phyloP scores from a whole-genome alignment of 2,888 invertebrate genomes.

The Blastobasis lacticolella region DNA sequence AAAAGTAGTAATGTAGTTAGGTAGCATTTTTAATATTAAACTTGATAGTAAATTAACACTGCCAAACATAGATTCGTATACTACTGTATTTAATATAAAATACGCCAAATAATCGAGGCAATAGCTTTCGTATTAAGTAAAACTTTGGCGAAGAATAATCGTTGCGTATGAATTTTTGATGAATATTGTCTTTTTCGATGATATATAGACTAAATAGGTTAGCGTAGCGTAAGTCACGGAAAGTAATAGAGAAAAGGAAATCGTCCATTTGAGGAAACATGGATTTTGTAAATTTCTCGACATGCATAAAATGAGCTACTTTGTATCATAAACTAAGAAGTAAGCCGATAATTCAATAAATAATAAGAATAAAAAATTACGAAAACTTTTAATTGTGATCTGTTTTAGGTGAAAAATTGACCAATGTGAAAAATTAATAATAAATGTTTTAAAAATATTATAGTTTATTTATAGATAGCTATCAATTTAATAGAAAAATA shows the following conservation, averaged over 20 bases:
- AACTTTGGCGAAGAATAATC: slow-evolving; percentile 41
- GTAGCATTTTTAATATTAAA: too few species aligned
- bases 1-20: too few species aligned
- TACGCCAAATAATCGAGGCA: slow-evolving; percentile 40
- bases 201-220: slow-evolving; percentile 30
- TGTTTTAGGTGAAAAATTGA: slow-evolving; percentile 49
- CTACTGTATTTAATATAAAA: slow-evolving; percentile 11
- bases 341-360: slow-evolving; percentile 28
- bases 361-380: slow-evolving; percentile 10
- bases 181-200: slow-evolving; percentile 55
- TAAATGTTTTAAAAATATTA: slow-evolving; percentile 65
- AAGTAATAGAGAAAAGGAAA: slow-evolving; percentile 27
- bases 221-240: slow-evolving; percentile 13
- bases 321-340: slow-evolving; percentile 20
- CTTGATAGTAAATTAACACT: slow-evolving; percentile 52
- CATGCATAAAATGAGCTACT: slow-evolving; percentile 4
- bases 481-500: slow-evolving; percentile 25
- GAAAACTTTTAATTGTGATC: slow-evolving; percentile 54
- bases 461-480: slow-evolving; percentile 28
- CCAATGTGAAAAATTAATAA: slow-evolving; percentile 63
- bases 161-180: slow-evolving; percentile 66
- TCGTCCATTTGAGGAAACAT: slow-evolving; percentile 43
- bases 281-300: slow-evolving; percentile 23
- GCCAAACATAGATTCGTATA: slow-evolving; percentile 55
- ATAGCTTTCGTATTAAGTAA: slow-evolving; percentile 13